Evolutionary conservation across 2,888 invertebrate genomes (phyloP).

Genomic region (Hydroisotoma schaefferi): DNA sequence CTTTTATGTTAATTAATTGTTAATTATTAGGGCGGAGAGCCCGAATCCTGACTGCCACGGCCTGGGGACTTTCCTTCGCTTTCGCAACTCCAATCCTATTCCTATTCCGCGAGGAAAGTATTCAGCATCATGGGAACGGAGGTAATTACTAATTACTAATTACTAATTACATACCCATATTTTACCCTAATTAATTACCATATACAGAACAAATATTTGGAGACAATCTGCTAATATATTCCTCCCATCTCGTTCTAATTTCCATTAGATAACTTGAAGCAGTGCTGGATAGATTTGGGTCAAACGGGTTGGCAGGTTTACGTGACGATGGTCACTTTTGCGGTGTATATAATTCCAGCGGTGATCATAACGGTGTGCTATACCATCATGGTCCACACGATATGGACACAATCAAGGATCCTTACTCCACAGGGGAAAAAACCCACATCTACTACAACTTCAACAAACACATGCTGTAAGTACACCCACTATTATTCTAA

Average conservation of each 20-base stretch:
- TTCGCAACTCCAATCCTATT: slow-evolving; percentile 75
- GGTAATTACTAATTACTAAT: slow-evolving; percentile 12
- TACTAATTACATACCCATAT: not conserved
- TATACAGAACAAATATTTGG: not conserved
- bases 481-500: no score
- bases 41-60: slow-evolving; percentile 69
- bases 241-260: not conserved
- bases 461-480: no score
- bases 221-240: not conserved
- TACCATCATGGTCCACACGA: slow-evolving; percentile 83
- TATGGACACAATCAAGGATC: slow-evolving; percentile 79
- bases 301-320: slow-evolving; percentile 80
- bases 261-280: slow-evolving; percentile 56
- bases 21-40: slow-evolving; percentile 86
- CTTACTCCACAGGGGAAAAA: slow-evolving; percentile 54
- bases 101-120: slow-evolving; percentile 64
- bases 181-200: not conserved
- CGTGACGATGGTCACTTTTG: slow-evolving; percentile 75
- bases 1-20: slow-evolving; percentile 42
- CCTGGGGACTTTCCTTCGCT: slow-evolving; percentile 76
- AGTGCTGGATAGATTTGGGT: slow-evolving; percentile 84
- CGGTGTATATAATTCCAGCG: slow-evolving; percentile 77
- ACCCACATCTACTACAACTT: no score
- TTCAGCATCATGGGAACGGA: slow-evolving; percentile 14
- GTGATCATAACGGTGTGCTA: slow-evolving; percentile 68